phyloP scores from a whole-genome alignment of 2,797 vertebrate genomes.

The Vespertilio murinus region DNA sequence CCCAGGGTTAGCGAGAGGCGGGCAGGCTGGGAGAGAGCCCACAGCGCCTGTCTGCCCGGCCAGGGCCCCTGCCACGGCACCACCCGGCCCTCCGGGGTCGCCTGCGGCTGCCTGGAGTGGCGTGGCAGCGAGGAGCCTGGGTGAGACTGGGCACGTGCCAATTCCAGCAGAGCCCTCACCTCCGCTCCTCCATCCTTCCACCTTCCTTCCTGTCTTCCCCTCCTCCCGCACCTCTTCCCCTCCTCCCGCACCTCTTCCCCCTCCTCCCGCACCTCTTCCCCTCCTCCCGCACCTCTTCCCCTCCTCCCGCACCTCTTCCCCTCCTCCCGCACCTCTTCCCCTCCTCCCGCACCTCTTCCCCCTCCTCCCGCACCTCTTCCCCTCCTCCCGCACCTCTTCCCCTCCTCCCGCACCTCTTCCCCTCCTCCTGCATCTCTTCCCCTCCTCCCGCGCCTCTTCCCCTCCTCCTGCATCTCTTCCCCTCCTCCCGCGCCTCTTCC shows the following conservation, averaged over 20 bases:
- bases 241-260: too few species aligned
- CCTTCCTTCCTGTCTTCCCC: background rate
- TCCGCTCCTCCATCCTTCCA: background rate
- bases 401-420: background rate
- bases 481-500: too few species aligned
- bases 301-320: background rate
- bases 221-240: background rate
- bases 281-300: background rate
- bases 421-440: too few species aligned
- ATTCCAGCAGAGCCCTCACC: background rate
- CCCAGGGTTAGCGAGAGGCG: background rate
- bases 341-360: background rate
- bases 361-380: too few species aligned
- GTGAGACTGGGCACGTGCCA: too few species aligned
- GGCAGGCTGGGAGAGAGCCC: background rate
- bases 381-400: background rate
- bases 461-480: background rate
- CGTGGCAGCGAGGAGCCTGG: background rate
- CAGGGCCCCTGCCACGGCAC: background rate
- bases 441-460: background rate
- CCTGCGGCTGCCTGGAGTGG: fast-evolving
- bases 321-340: background rate
- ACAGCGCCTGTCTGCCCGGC: background rate
- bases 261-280: too few species aligned
- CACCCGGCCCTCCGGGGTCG: background rate